Base-by-base conservation (phyloP, 2,113 vertebrate species). In the Ochotona princeps region DNA sequence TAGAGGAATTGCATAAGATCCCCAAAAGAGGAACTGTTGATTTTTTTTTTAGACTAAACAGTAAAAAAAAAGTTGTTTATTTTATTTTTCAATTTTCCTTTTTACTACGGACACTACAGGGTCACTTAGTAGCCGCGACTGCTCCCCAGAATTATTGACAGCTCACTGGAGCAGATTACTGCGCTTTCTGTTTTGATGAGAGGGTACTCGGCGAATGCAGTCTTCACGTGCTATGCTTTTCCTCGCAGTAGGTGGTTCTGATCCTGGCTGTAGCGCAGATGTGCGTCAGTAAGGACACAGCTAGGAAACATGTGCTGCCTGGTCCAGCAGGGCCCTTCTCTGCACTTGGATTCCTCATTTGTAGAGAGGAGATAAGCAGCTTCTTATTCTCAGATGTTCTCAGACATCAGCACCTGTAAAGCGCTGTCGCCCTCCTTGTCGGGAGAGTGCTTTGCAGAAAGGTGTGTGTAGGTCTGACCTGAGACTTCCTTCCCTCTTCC, bases 1-100 rank as follows among this genome's bases (percentile, higher is more conserved):
- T 94, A 91, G 89, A 87, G 60, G 80, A 92, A 93, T 96, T 97
- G 96, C 96, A 94, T 96, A 97, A 96, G 91, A 94, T 73, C 84
- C 84, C 38, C 61, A 94, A 97, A 96, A 97, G 97, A 96, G 97
- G 97, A 97, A 97, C 95, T 95, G 87, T 94, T 94, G 89, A 89
- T 92, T 92, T 86, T 83, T 96, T 44, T 72, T 87, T 92, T 90
- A 67, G 95, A 87, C 92, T 95, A 92, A 96, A 96, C 93, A 95
- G 95, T 95, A 95, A 87, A 89, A 91, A 44, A 44, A 44, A 44
- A 44, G 6, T 44, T 4, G 38, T 44, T 44, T 44, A 44, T 44
- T 44, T 44, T 44, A 44, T 44, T 44, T 44, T 44, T 44, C 6
- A 70, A 70, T 69, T 60, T 61, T 70, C 89, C 67, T 57, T 88